A percentile compares a stretch with the other conserved stretches of the same genome.
phyloP scores from a whole-genome alignment of 1,140 invertebrate genomes.

The Orussus abietinus region DNA sequence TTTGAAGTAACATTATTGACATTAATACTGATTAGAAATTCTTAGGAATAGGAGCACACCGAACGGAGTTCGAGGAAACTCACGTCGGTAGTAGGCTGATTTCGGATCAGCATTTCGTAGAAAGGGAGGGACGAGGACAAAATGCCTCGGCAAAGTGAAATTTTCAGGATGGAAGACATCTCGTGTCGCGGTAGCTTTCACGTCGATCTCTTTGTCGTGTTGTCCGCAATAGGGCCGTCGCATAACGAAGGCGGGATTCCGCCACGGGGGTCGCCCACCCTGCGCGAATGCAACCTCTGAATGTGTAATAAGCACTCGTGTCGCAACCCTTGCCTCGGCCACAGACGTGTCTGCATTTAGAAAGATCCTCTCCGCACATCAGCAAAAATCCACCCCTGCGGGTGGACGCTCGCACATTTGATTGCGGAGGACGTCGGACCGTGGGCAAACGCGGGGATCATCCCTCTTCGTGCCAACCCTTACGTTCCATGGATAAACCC shows the following conservation, averaged over 20 bases:
- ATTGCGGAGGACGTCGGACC: not conserved
- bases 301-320: constrained; percentile 44
- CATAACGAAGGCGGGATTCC: constrained; percentile 1
- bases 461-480: not conserved
- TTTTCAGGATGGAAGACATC: no score
- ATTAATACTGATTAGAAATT: no score
- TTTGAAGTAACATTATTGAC: no score
- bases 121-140: no score
- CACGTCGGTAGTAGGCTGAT: no score
- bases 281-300: constrained; percentile 22
- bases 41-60: no score
- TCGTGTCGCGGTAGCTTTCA: not conserved
- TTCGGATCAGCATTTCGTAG: no score
- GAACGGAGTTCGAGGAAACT: no score
- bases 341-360: constrained; percentile 23
- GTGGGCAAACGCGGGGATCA: constrained; percentile 1
- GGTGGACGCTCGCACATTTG: constrained; percentile 4
- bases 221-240: not conserved
- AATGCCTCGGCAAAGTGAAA: no score
- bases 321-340: constrained; percentile 30
- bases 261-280: constrained; percentile 3
- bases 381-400: constrained; percentile 17
- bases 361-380: constrained; percentile 28
- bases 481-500: no score
- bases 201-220: not conserved